These are phyloP conservation scores for Craterocephalus amniculus DNA, from an alignment of 2,797 vertebrate species.

Conservation along the genomic window DNA sequence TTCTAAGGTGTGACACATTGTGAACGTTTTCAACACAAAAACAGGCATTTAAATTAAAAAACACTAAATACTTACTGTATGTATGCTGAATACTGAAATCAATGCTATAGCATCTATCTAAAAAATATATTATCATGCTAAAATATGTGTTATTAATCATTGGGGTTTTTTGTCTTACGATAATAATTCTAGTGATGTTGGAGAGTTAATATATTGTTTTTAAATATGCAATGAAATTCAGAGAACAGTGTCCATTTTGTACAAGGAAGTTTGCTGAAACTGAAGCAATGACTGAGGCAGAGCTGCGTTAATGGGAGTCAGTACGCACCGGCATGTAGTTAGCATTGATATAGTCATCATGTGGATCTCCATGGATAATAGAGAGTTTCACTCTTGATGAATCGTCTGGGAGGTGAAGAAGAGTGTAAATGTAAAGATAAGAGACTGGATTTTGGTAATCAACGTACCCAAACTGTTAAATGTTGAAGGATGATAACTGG, in stretches of 20 bases:
- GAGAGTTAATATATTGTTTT: no score
- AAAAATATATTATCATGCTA: no score
- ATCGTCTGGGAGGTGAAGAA: slow-evolving; percentile 85
- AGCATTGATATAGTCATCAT: slow-evolving; percentile 96
- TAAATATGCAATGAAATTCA: neutral
- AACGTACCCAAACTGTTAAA: rapidly evolving
- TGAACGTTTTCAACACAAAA: no score
- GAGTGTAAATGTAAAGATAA: slow-evolving; percentile 26
- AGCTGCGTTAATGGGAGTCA: slow-evolving; percentile 37
- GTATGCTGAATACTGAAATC: no score
- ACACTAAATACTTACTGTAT: no score
- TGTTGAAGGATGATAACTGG: neutral
- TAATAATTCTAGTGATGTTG: no score
- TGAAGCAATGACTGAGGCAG: slow-evolving; percentile 38
- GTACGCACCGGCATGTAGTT: slow-evolving; percentile 92
- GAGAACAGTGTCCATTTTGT: no score
- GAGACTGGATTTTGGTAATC: neutral
- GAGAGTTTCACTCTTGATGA: slow-evolving; percentile 94
- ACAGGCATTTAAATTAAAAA: no score
- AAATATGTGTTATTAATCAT: no score
- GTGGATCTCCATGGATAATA: slow-evolving; percentile 76
- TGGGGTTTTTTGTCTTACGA: no score
- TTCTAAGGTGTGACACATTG: no score
- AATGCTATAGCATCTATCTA: no score
- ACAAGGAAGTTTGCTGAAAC: slow-evolving; percentile 15